Evolutionary conservation across 92 coral and sea anemone species (phyloP), one percentile per base, ranked within the genome.

Genomic region (Nematostella vectensis): DNA sequence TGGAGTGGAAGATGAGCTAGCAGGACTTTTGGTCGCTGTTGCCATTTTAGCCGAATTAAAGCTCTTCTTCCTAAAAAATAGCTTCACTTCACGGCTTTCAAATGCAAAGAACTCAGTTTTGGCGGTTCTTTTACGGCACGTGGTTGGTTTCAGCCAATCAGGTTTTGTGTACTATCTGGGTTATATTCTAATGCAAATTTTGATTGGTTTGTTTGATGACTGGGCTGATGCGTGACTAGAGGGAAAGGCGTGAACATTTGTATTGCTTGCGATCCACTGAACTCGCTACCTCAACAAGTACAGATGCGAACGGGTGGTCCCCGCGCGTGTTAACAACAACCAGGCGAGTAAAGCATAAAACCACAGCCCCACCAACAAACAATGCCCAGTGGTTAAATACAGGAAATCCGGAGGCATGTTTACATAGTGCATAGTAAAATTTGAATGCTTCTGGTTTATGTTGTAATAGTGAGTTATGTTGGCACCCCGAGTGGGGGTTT

Each of bases 1-100:
- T 20, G 80, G 70, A 47, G 93, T 70, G 21, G 72, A 72, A 18
- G 94, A 79, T 39, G 94, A 79, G 29, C 69, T 65, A 1, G 72
- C 73, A 24, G 85, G 62, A n/a, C 87, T 39, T 21, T 62, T 67
- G 40, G 77, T 70, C 47, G 78, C 78, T 40, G 76, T 63, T 61
- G 94, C 87, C 94, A 83, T 78, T 50, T 69, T 70, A 33, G 18
- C 11, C 23, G 9, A 45, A 45, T 9, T 6, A 17, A 8, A 45
- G 23, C 4, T 11, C 4, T 65, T 65, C 27, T 17, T 1, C 9
- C 17, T 4, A 1, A 37, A 19, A 16, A 15, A 31, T 18, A 3
- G 33, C 20, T 25, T 27, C 29, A 27, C 18, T 24, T 51, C 62
- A 22, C 52, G 39, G 29, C 61, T 39, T 43, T 50, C 44, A 25